Percentiles rank a stretch among this genome's conserved stretches.
These are phyloP conservation scores for Tamias sibiricus DNA, from an alignment of 2,113 vertebrate species.

Conservation along the genomic window DNA sequence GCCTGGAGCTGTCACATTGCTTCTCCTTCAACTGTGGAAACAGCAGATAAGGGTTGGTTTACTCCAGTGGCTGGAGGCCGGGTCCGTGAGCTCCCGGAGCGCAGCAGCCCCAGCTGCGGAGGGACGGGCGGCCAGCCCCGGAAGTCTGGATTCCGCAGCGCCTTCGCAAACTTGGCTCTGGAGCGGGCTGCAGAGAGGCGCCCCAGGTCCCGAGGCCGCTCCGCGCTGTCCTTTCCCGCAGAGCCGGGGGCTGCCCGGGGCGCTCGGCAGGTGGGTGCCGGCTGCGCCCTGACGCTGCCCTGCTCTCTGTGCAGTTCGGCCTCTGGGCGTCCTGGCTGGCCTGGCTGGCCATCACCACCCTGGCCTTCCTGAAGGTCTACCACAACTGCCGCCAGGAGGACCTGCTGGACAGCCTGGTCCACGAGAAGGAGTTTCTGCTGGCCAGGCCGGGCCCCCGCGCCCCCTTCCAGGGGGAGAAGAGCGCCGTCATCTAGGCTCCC, in stretches of 20 bases:
- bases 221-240: rapidly evolving
- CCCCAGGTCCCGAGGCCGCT: too few species aligned
- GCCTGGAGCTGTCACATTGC: neutral
- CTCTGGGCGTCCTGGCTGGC: conserved; percentile 98
- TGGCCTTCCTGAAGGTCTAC: conserved; percentile 98
- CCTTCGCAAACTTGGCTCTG: neutral
- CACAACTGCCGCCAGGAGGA: conserved; percentile 97
- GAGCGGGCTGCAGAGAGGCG: too few species aligned
- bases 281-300: neutral
- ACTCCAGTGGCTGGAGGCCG: neutral
- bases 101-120: rapidly evolving
- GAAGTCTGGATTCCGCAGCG: too few species aligned
- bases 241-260: rapidly evolving
- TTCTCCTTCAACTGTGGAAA: neutral
- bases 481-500: conserved; percentile 91
- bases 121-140: too few species aligned
- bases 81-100: neutral
- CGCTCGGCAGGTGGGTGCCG: rapidly evolving
- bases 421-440: conserved; percentile 97
- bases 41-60: neutral
- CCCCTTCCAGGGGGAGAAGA: conserved; percentile 91
- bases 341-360: conserved; percentile 94
- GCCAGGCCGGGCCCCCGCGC: conserved; percentile 89
- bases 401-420: conserved; percentile 95
- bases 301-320: conserved; percentile 89